Base-by-base conservation (phyloP, 2,888 invertebrate genomes). In the Apotomis betuletana region DNA sequence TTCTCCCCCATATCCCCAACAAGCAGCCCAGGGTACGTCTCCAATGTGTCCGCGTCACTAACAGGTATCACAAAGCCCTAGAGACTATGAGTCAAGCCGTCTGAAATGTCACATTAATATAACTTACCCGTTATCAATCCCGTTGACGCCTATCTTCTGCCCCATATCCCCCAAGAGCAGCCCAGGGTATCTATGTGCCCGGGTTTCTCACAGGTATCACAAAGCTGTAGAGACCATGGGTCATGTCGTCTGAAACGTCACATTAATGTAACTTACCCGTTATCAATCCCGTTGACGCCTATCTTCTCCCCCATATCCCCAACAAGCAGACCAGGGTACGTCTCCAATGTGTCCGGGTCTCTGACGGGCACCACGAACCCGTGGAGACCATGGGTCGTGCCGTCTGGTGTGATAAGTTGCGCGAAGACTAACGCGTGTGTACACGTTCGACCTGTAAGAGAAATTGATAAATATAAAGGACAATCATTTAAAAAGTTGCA, bases 1-100 rank as follows among this genome's bases (percentile, higher is more conserved):
- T 99, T 99, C 87, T 97, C 97, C 0, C 98, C 98, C 94, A 98
- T 97, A 82, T 99, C 98, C 0, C 98, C 98, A 0, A 98, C 96
- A 12, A 96, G 41, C 6, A 41, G 41, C 41, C 6, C 5, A 5
- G 27, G 1, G 27, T 27, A 27, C 15, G 15, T 27, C 27, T 27
- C 15, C 15, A 15, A 41, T 41, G 41, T 41, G 41, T 2, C 27
- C 2, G 27, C 1, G 27, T 27, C 27, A 4, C 41, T 41, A 5
- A 41, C 41, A 41, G 0, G 27, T 27, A 27, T 41, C 41, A 41
- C 41, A 6, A 41, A 41, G 5, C 41, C 41, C 4, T 41, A 6
- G 6, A 41, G 41, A 27, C 27, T 41, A 6, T 41, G 41, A 6
- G 6, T 41, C 41, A 6, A 6, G 41, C 41, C 41, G 49, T 49